A percentile compares a stretch with the other conserved stretches of the same genome.
These are phyloP conservation scores for Eupleurogrammus muticus DNA, from an alignment of 2,797 vertebrate genomes.

Conservation along the genomic window DNA sequence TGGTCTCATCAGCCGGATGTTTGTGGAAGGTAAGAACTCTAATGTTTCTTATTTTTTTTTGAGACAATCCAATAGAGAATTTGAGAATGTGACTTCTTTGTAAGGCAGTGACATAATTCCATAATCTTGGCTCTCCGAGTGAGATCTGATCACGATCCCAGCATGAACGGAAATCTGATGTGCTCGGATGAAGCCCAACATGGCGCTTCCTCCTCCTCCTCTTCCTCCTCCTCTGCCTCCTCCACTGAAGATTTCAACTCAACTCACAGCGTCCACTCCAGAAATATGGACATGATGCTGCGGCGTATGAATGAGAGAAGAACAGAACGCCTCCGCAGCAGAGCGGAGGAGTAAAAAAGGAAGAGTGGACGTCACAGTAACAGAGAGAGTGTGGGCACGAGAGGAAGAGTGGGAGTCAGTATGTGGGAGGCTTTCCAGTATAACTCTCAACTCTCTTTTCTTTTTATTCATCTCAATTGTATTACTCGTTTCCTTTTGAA, in stretches of 20 bases:
- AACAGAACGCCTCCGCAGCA: constrained; percentile 76
- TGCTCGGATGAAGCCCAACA: constrained; percentile 73
- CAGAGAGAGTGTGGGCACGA: constrained; percentile 84
- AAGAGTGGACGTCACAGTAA: constrained; percentile 83
- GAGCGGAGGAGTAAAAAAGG: constrained; percentile 76
- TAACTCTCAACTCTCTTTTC: constrained; percentile 72
- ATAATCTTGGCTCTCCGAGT: constrained; percentile 62
- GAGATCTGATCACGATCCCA: constrained; percentile 68
- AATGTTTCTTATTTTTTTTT: too few species aligned
- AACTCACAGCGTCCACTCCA: constrained; percentile 58
- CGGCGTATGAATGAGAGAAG: constrained; percentile 75
- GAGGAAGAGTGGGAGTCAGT: constrained; percentile 77
- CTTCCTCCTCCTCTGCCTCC: constrained; percentile 49
- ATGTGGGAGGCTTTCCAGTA: constrained; percentile 79
- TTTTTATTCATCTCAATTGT: constrained; percentile 40
- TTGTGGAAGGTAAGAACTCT: too few species aligned
- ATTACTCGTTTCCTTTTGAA: constrained; percentile 33
- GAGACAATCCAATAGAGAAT: neutral
- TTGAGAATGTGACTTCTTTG: constrained; percentile 1
- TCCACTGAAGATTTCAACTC: constrained; percentile 55
- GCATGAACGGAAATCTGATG: constrained; percentile 68
- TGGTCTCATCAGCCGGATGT: too few species aligned
- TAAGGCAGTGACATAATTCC: constrained; percentile 55
- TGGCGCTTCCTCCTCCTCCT: constrained; percentile 71
- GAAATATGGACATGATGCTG: constrained; percentile 63